These are phyloP conservation scores for Cichladusa arquata DNA, from an alignment of 2,113 vertebrate species.

Conservation along the genomic window DNA sequence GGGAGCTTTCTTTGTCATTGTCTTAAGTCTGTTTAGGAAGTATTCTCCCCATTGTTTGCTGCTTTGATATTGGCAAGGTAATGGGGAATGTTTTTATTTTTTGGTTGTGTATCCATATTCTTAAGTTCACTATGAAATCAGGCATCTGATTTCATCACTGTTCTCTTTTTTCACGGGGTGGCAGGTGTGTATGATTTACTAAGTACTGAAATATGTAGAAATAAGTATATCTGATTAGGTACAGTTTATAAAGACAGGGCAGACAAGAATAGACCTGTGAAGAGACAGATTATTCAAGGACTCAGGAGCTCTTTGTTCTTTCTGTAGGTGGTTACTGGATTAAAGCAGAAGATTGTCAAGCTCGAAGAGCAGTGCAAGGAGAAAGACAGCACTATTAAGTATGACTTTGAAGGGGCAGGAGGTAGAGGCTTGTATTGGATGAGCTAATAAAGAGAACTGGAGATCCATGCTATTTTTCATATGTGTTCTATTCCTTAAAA, in stretches of 20 bases:
- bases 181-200: background rate
- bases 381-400: constrained; percentile 85
- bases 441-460: background rate
- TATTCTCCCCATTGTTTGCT: background rate
- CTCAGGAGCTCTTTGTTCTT: background rate
- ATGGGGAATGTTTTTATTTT: background rate
- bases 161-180: background rate
- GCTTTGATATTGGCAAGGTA: background rate
- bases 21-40: background rate
- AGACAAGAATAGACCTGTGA: background rate
- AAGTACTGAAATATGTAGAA: background rate
- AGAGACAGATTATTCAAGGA: background rate
- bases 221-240: background rate
- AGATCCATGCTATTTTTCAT: background rate
- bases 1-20: background rate
- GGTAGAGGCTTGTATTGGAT: background rate
- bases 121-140: background rate
- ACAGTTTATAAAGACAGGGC: background rate
- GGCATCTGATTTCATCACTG: background rate
- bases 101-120: background rate
- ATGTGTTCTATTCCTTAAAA: background rate
- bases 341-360: constrained; percentile 88
- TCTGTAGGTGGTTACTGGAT: constrained; percentile 81
- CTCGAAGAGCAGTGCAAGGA: constrained; percentile 91
- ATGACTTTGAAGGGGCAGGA: background rate